Evolutionary conservation across 2,797 vertebrate species (phyloP), one percentile per base, ranked within the genome.

Genomic region (Erithacus rubecula): DNA sequence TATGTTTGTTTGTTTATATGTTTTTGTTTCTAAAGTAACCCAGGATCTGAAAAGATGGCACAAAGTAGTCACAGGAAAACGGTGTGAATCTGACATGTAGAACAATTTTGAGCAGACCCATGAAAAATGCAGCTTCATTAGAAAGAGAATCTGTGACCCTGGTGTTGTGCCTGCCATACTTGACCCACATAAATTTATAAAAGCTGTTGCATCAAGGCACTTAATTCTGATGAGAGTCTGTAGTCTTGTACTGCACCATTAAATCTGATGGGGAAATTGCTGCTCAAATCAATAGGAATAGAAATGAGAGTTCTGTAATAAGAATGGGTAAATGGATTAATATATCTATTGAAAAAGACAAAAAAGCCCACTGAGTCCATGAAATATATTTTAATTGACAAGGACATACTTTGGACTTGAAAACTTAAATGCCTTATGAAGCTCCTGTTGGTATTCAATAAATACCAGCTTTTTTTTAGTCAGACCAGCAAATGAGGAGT

Each of bases 211-310:
- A 94, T 93, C 34, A 82, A 43, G 56, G 59, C 17, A 81, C 58
- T 69, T 90, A 65, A 76, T 89, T 89, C 47, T 62, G 63, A 79
- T 79, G 21, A 69, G n/a, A 26, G 76, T 53, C 59, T 72, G 21
- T 71, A 39, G 62, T 82, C 39, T 93, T 52, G 44, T 79, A 84
- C 47, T 51, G 70, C 41, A 77, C 27, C 30, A 77, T 93, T 93
- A 95, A 67, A 82, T 81, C 74, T 93, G 88, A 72, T 4, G 6
- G 70, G 83, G 88, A 93, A 87, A 96, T 94, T 84, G 30, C 56
- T 68, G 26, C 65, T 91, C 65, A 78, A 49, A 51, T 94, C 46
- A 78, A 88, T 65, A 86, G 65, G 55, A 88, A 83, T 43, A 91
- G 77, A 85, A 91, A 88, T 83, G 51, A 80, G 49, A 62, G 49